Evolutionary conservation across 2,113 vertebrate genomes (phyloP), one percentile per base, ranked within the genome.

Genomic region (Calyptommatus sinebrachiatus): DNA sequence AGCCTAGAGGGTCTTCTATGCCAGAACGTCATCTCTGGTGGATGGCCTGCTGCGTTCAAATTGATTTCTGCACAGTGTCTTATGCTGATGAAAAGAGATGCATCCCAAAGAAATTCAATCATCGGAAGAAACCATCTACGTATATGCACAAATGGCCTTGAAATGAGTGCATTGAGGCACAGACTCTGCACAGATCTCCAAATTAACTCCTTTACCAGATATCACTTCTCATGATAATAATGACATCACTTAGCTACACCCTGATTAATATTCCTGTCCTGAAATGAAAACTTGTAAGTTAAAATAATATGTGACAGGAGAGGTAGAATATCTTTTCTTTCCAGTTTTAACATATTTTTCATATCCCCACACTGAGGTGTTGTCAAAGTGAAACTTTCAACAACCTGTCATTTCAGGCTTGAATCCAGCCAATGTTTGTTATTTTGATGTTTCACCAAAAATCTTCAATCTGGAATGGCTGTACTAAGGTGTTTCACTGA

Each of bases 11-110:
- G 60, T 65, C 75, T 90, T 87, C 71, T 66, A 84, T 89, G 88
- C 87, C 90, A 93, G 86, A 89, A 92, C 91, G 91, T 90, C 66
- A 78, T 88, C 83, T 92, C 89, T 90, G 67, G 83, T 74, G 77
- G 88, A 84, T 89, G 87, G 83, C 68, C 88, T 61, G 41, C 67
- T 69, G 69, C 68, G 46, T 61, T 81, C 88, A 90, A 92, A 92
- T 90, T 88, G 87, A 92, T 92, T 94, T 84, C 86, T 93, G 90
- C 80, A 87, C 81, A 87, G 72, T 88, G 84, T 89, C 83, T 91
- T 90, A 86, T 73, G 50, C 71, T 26, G 80, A 89, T 91, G 90
- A 92, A 94, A n/a, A 92, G 80, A 69, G 76, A 85, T 77, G 41
- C 41, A 75, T 88, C 83, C 91, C 88, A 78, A 88, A 87, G 62